A percentile compares a stretch with the other conserved stretches of the same genome.
Conservation (phyloP, 2,888 invertebrate species). For the Smittia sp. region DNA sequence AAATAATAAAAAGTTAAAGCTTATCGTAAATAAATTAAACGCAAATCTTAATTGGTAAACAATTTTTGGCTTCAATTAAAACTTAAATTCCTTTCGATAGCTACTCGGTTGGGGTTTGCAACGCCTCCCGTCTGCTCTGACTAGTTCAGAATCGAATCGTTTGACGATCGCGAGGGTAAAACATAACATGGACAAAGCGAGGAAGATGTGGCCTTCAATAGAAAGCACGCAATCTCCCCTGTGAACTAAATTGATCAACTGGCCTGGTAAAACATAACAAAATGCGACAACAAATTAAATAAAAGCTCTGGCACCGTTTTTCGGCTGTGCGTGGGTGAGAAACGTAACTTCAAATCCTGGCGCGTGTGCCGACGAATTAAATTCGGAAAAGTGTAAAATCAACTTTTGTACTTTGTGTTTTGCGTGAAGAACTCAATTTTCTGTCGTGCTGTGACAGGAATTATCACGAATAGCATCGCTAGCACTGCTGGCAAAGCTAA, state of each 20-base stretch:
- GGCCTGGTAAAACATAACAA: too few species aligned
- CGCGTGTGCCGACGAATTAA: background rate
- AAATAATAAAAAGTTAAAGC: background rate
- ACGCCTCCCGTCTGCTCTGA: background rate
- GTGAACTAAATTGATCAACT: too few species aligned
- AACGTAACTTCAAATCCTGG: too few species aligned
- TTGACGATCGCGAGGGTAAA: too few species aligned
- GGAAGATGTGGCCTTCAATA: too few species aligned
- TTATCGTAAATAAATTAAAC: background rate
- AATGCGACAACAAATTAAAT: too few species aligned
- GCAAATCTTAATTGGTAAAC: background rate
- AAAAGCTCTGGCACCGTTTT: too few species aligned
- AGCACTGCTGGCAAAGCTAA: too few species aligned
- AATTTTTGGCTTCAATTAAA: background rate
- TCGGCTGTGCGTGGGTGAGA: too few species aligned
- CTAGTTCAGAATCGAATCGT: background rate
- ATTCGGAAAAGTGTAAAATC: background rate
- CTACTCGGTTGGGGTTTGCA: background rate
- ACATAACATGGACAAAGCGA: too few species aligned
- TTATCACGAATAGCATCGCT: background rate
- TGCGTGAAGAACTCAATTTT: background rate
- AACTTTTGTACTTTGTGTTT: background rate
- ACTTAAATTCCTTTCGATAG: background rate
- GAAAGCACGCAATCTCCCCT: too few species aligned
- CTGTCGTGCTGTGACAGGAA: too few species aligned